A percentile compares a stretch with the other conserved stretches of the same genome.
phyloP scores from a whole-genome alignment of 92 coral and sea anemone species.

The Desmophyllum pertusum region DNA sequence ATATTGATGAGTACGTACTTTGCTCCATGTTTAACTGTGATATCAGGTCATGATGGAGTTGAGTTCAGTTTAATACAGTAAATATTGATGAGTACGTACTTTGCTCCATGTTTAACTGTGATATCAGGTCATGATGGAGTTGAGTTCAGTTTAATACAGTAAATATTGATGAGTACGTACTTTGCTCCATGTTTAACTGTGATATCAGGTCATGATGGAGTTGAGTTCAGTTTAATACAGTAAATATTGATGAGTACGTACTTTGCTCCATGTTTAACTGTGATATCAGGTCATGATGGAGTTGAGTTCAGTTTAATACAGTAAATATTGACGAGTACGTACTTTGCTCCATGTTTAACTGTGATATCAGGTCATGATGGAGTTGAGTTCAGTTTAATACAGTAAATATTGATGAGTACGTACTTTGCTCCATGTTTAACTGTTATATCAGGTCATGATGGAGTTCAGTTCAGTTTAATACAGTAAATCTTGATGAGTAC shows the following conservation, averaged over 20 bases:
- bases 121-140: no score
- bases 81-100: slow-evolving; percentile 31
- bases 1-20: slow-evolving; percentile 3
- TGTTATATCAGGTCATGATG: slow-evolving; percentile 70
- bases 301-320: no score
- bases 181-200: slow-evolving; percentile 14
- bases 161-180: neutral
- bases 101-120: slow-evolving; percentile 25
- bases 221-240: neutral
- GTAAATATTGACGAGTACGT: neutral
- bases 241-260: no score
- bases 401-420: no score
- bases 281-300: slow-evolving; percentile 76
- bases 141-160: no score
- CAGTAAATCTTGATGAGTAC: neutral
- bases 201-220: slow-evolving; percentile 34
- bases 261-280: slow-evolving; percentile 30
- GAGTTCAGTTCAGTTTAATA: no score
- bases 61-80: neutral
- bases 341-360: slow-evolving; percentile 19
- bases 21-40: slow-evolving; percentile 20
- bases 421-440: slow-evolving; percentile 36
- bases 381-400: neutral
- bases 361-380: slow-evolving; percentile 38
- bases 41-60: slow-evolving; percentile 22